Evolutionary conservation across 2,888 invertebrate genomes (phyloP), one percentile per base, ranked within the genome.

Genomic region (Hetaerina titia): DNA sequence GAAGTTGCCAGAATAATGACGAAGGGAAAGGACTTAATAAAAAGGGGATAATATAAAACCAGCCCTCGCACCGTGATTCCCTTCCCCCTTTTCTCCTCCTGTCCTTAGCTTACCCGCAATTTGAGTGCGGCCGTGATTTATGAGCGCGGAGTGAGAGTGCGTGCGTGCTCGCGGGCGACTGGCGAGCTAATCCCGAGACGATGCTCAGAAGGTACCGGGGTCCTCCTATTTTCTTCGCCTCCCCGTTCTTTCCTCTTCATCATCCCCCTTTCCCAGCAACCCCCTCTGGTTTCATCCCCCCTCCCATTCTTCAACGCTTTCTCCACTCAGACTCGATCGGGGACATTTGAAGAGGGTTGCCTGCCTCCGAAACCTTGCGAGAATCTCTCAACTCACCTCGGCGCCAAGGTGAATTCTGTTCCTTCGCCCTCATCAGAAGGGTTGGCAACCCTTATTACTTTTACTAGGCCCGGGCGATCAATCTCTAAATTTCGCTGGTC

Each of bases 21-120:
- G 89, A 56, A 57, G 56, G 15, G 19, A 57, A n/a, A 89, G 89
- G 56, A 56, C 89, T 69, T 69, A 69, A 69, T 69, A 69, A 69
- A 69, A 69, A 6, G 6, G 22, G 69, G 8, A 56, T 57, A 89
- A 89, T 17, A 89, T 22, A 57, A 45, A 22, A 56, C 89, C 19
- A 45, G 45, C 45, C 22, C 58, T 45, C 89, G 89, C 45, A 45
- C 45, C 45, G 45, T 45, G 45, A 45, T 45, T 45, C 45, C 45
- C 45, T 4, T 4, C 45, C 45, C 4, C 45, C 45, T 4, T 45
- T 45, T 45, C 45, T n/a, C 45, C 45, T 45, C 45, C 45, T 45
- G 45, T 45, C 56, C 57, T 89, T 89, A 89, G 89, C 56, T 89
- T 57, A 57, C 56, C 57, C 89, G 56, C 89, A 57, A 89, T 89